These are phyloP conservation scores for Troides helena DNA, from an alignment of 2,888 invertebrate genomes.

Conservation along the genomic window DNA sequence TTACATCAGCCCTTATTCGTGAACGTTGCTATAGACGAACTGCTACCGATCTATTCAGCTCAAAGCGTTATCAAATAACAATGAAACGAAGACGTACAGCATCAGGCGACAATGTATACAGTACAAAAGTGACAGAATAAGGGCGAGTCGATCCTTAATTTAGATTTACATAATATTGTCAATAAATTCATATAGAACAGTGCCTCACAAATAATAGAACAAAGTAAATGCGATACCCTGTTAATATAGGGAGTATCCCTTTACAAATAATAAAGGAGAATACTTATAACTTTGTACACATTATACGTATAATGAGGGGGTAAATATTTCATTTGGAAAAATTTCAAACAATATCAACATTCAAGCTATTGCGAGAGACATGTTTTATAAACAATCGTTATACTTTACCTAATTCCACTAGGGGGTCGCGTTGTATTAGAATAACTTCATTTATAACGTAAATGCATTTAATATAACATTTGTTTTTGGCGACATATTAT, in stretches of 20 bases:
- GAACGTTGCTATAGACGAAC: constrained; percentile 30
- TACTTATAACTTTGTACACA: constrained; percentile 42
- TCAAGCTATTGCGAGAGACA: constrained; percentile 17
- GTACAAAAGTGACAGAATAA: constrained; percentile 44
- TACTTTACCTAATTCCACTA: neutral
- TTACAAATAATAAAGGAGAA: constrained; percentile 35
- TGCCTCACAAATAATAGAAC: constrained; percentile 39
- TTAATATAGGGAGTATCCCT: constrained; percentile 48
- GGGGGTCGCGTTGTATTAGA: neutral
- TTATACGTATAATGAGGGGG: constrained; percentile 45
- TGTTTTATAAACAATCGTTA: constrained; percentile 22
- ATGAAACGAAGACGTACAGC: constrained; percentile 9
- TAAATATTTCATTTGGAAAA: constrained; percentile 28
- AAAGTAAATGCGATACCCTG: constrained; percentile 61
- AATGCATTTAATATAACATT: neutral
- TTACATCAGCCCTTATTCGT: constrained; percentile 66
- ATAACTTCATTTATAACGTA: constrained; percentile 9
- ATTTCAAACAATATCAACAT: neutral
- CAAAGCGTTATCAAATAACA: constrained; percentile 25
- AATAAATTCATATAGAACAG: constrained; percentile 54
- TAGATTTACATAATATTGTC: constrained; percentile 62
- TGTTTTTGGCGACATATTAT: constrained; percentile 10
- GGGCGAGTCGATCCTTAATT: constrained; percentile 43
- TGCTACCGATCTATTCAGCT: constrained; percentile 11
- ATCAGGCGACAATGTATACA: constrained; percentile 9